Base-by-base conservation (phyloP, 2,888 invertebrate species). In the Agonopterix heracliana region DNA sequence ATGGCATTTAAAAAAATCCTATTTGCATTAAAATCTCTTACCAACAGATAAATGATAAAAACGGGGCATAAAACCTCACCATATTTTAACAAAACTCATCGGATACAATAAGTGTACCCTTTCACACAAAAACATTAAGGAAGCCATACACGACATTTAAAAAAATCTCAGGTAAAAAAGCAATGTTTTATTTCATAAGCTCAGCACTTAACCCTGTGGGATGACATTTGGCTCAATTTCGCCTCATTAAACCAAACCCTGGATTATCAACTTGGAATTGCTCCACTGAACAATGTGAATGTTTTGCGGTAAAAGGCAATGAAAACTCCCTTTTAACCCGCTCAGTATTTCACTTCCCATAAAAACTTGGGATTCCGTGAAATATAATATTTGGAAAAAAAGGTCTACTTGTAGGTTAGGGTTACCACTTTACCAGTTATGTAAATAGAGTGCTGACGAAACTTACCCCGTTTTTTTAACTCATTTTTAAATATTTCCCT, bases 251-350 rank as follows among this genome's bases (percentile, higher is more conserved):
- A 74, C 73, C 71, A 71, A 69, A 70, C 78, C 77, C 78, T 61
- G 81, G 83, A 83, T 85, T 84, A 84, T 81, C 78, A 81, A 80
- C 75, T 78, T 76, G 76, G 76, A 77, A 82, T 78, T 81, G 75
- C 75, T 70, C 71, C 71, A 72, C 70, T 74, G 74, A 75, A 74
- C 77, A 77, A 73, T 78, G 77, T 78, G 80, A 81, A 77, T 78
- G 78, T 82, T 76, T 81, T 75, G 76, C 77, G 73, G 77, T 78
- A 75, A 82, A 85, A 82, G 78, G 81, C 81, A 80, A 82, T 85
- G 81, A 84, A 81, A 85, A 76, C 74, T 71, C 76, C 68, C 67
- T 72, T 77, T 68, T 73, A 76, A 76, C 78, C 80, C 76, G 72
- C 71, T n/a, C 69, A 74, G 79, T 76, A 75, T 82, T 81, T 78